Evolutionary conservation across 2,113 vertebrate species (phyloP).

Genomic region (Dasyornis broadbenti): DNA sequence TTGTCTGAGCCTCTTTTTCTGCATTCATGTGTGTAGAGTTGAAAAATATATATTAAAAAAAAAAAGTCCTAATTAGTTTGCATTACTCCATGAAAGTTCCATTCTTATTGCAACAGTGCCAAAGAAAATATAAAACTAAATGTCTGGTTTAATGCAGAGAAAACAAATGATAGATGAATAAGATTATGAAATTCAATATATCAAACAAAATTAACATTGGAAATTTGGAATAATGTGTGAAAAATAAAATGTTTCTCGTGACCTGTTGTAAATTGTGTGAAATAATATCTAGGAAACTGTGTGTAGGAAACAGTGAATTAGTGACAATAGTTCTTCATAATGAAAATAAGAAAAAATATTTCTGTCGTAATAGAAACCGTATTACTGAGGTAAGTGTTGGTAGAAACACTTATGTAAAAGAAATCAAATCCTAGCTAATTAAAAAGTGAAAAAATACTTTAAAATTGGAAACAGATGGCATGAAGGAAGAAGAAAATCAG

Average conservation of each 20-base stretch:
- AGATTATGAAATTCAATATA: background rate
- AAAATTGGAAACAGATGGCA: background rate
- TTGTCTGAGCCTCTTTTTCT: background rate
- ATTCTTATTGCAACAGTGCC: background rate
- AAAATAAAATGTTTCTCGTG: background rate
- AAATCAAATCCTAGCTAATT: background rate
- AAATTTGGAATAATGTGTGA: background rate
- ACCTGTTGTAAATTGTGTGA: background rate
- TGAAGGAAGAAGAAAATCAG: background rate
- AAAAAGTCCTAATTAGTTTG: background rate
- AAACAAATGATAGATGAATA: background rate
- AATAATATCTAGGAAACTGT: background rate
- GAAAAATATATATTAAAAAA: no score
- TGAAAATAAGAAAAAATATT: background rate
- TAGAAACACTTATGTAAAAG: background rate
- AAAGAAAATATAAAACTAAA: background rate
- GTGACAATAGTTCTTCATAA: background rate
- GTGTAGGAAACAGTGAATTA: background rate
- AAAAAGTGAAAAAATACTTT: background rate
- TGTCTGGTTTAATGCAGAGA: background rate
- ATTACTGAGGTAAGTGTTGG: background rate
- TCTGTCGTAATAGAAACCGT: background rate
- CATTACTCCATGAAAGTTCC: background rate
- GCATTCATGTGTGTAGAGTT: background rate
- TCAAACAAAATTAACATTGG: background rate